Evolutionary conservation across 2,888 invertebrate species (phyloP).

Genomic region (Parascotia fuliginaria): DNA sequence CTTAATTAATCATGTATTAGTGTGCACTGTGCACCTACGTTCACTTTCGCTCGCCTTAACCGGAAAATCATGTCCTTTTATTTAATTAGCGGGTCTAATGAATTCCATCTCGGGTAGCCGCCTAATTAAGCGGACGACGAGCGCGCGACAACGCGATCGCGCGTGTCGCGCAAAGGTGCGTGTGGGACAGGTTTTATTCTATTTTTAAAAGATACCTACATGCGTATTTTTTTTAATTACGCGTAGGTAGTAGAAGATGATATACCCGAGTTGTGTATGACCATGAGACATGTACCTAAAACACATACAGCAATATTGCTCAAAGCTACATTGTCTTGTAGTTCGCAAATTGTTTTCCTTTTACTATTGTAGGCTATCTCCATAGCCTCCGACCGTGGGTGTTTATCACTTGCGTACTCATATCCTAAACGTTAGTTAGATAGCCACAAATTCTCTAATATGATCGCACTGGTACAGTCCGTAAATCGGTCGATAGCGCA

Average conservation of each 20-base stretch:
- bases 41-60: slow-evolving; percentile 65
- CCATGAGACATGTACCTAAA: not conserved
- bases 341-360: slow-evolving; percentile 30
- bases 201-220: slow-evolving; percentile 26
- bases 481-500: slow-evolving; percentile 53
- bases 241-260: no score
- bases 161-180: slow-evolving; percentile 40
- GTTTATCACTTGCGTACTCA: slow-evolving; percentile 38
- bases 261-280: no score
- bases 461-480: slow-evolving; percentile 44
- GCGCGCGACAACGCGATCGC: slow-evolving; percentile 44
- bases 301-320: not conserved
- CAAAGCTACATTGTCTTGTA: slow-evolving; percentile 3
- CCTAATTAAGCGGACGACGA: slow-evolving; percentile 63
- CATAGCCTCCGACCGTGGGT: slow-evolving; percentile 18
- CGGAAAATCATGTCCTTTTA: slow-evolving; percentile 73
- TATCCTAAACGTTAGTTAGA: slow-evolving; percentile 46
- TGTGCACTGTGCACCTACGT: slow-evolving; percentile 64
- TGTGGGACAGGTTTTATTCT: slow-evolving; percentile 44
- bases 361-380: slow-evolving; percentile 34
- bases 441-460: slow-evolving; percentile 49
- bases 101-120: slow-evolving; percentile 70
- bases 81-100: slow-evolving; percentile 77
- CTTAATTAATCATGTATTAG: slow-evolving; percentile 65
- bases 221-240: slow-evolving; percentile 9